These are phyloP conservation scores for Cydia amplana DNA, from an alignment of 1,140 invertebrate genomes.

Conservation along the genomic window DNA sequence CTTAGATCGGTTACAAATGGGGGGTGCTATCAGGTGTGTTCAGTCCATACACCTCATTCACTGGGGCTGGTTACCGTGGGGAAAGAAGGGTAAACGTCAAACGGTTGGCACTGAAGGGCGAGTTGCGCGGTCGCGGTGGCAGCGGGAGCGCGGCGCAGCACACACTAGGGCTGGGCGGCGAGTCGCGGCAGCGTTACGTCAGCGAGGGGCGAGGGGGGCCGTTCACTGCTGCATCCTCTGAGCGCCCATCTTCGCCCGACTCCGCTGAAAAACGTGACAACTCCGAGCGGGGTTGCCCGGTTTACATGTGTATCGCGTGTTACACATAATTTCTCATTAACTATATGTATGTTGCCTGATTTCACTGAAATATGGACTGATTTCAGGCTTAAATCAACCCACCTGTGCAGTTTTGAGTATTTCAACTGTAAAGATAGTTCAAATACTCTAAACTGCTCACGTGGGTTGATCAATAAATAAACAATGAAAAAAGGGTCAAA, in stretches of 20 bases:
- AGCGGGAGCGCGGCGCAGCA: constrained; percentile 72
- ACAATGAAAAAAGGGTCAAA: too few species aligned
- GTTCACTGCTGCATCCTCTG: constrained; percentile 73
- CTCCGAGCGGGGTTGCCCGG: constrained; percentile 4
- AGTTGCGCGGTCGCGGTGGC: constrained; percentile 62
- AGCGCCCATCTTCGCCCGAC: constrained; percentile 62
- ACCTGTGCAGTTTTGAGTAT: too few species aligned
- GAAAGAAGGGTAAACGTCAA: constrained; percentile 71
- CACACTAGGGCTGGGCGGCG: constrained; percentile 76
- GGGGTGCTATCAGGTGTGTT: constrained; percentile 42
- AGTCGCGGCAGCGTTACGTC: constrained; percentile 76
- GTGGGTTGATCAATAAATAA: too few species aligned
- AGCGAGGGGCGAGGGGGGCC: constrained; percentile 64
- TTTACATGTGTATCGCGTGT: background rate
- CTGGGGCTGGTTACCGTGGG: constrained; percentile 62
- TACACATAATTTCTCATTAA: background rate
- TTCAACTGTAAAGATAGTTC: too few species aligned
- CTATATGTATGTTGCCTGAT: too few species aligned
- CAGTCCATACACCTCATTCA: constrained; percentile 63
- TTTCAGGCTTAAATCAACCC: too few species aligned
- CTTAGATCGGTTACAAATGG: constrained; percentile 26
- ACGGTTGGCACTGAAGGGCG: constrained; percentile 65
- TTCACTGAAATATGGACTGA: too few species aligned
- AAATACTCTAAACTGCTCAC: too few species aligned
- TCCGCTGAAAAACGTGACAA: constrained; percentile 52